Percentiles rank a stretch among this genome's conserved stretches.
Conservation (phyloP, 2,888 invertebrate species). For the Polietes domitor region DNA sequence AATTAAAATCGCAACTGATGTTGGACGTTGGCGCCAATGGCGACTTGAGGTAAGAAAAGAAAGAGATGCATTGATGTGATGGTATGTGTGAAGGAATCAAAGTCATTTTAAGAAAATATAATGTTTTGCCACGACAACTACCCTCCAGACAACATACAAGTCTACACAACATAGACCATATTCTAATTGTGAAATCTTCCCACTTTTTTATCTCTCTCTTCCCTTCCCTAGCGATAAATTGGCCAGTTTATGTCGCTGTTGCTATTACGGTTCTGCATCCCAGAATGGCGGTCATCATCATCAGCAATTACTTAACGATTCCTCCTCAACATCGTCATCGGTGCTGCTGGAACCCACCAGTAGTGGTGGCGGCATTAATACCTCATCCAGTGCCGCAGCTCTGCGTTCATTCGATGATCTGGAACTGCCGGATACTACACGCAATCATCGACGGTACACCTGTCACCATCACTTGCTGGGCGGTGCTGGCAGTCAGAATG, state of each 20-base stretch:
- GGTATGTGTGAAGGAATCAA: too few relatives aligned
- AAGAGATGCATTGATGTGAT: too few relatives aligned
- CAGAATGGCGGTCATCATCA: constrained; percentile 66
- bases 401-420: constrained; percentile 84
- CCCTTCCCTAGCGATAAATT: constrained; percentile 75
- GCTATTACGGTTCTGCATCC: constrained; percentile 75
- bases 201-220: neutral
- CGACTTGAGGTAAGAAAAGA: constrained; percentile 73
- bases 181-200: neutral
- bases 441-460: constrained; percentile 76
- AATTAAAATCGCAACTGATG: constrained; percentile 77
- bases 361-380: constrained; percentile 68
- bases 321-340: constrained; percentile 81
- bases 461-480: constrained; percentile 75
- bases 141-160: too few relatives aligned
- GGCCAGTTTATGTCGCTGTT: constrained; percentile 79
- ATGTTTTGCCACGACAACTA: too few relatives aligned
- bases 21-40: constrained; percentile 73
- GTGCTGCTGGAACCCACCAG: constrained; percentile 83
- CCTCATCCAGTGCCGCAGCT: constrained; percentile 79
- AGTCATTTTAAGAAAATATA: too few relatives aligned
- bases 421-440: constrained; percentile 79
- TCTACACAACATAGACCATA: too few relatives aligned
- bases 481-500: constrained; percentile 74
- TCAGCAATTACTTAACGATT: constrained; percentile 76